Percentiles rank a stretch among this genome's conserved stretches.
phyloP scores from a whole-genome alignment of 2,888 invertebrate genomes.

The Copidosoma aretas region DNA sequence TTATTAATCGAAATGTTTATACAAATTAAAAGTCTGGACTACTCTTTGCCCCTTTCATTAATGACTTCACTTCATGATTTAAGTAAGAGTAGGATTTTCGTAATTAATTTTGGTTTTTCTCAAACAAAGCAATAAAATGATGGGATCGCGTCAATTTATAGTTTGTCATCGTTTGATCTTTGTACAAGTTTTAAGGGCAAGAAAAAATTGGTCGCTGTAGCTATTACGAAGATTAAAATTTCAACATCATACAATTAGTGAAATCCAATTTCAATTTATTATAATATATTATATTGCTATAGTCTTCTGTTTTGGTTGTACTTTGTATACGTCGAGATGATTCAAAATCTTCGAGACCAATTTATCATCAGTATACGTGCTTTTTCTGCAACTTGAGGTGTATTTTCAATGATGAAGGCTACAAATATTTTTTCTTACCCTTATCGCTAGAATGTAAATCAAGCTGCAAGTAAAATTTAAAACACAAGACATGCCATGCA shows the following conservation, averaged over 20 bases:
- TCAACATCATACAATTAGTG: constrained; percentile 13
- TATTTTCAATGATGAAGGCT: background rate
- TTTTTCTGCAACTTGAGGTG: background rate
- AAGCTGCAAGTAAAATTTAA: constrained; percentile 23
- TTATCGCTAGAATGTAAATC: constrained; percentile 21
- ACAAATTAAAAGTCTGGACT: too few species aligned
- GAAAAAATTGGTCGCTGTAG: constrained; percentile 17
- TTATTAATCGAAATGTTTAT: too few species aligned
- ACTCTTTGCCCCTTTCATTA: too few species aligned
- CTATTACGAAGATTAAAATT: constrained; percentile 9
- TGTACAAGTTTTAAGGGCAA: constrained; percentile 9
- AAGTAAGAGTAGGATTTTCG: too few species aligned
- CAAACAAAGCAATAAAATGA: too few species aligned
- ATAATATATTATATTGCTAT: constrained; percentile 45
- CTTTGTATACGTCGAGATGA: constrained; percentile 20
- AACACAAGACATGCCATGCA: constrained; percentile 31
- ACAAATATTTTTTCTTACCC: constrained; percentile 24
- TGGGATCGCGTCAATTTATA: constrained; percentile 4
- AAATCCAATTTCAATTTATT: constrained; percentile 18
- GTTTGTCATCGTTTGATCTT: constrained; percentile 12
- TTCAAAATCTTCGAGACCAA: background rate
- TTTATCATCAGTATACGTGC: background rate
- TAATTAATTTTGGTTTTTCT: too few species aligned
- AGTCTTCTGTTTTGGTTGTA: constrained; percentile 47
- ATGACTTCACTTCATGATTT: too few species aligned